A percentile compares a stretch with the other conserved stretches of the same genome.
Evolutionary conservation across 2,888 invertebrate species (phyloP).

Genomic region (Yponomeuta cagnagella): DNA sequence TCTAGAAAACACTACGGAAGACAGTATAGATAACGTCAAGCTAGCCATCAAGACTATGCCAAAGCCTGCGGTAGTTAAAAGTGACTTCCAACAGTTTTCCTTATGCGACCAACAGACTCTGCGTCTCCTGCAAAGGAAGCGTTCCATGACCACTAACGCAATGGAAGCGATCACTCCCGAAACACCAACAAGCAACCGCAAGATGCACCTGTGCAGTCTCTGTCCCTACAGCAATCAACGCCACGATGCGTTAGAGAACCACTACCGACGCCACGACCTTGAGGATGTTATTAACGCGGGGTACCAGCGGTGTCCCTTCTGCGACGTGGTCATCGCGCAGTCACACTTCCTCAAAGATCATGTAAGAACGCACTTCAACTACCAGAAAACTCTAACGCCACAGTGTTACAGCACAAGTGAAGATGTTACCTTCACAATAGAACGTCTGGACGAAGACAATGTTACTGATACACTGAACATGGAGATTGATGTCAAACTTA

Average conservation of each 20-base stretch:
- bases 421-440: conserved; percentile 74
- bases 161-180: conserved; percentile 56
- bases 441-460: conserved; percentile 59
- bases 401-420: conserved; percentile 79
- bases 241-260: conserved; percentile 83
- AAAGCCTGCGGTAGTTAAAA: conserved; percentile 47
- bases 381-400: conserved; percentile 70
- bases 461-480: conserved; percentile 13
- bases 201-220: conserved; percentile 80
- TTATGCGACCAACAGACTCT: conserved; percentile 78
- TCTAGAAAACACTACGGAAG: conserved; percentile 40
- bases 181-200: conserved; percentile 73
- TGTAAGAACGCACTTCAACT: conserved; percentile 83
- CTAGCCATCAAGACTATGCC: conserved; percentile 69
- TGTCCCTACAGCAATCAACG: conserved; percentile 88
- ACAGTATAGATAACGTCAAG: conserved; percentile 51
- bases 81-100: conserved; percentile 73
- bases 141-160: conserved; percentile 54
- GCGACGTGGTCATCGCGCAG: conserved; percentile 87
- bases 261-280: conserved; percentile 81
- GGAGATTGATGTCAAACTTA: conserved; percentile 14
- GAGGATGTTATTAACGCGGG: conserved; percentile 76
- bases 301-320: conserved; percentile 84
- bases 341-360: conserved; percentile 86
- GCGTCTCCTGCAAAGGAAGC: conserved; percentile 73